Conservation (phyloP, 2,797 vertebrate species). For the Amblyraja radiata region DNA sequence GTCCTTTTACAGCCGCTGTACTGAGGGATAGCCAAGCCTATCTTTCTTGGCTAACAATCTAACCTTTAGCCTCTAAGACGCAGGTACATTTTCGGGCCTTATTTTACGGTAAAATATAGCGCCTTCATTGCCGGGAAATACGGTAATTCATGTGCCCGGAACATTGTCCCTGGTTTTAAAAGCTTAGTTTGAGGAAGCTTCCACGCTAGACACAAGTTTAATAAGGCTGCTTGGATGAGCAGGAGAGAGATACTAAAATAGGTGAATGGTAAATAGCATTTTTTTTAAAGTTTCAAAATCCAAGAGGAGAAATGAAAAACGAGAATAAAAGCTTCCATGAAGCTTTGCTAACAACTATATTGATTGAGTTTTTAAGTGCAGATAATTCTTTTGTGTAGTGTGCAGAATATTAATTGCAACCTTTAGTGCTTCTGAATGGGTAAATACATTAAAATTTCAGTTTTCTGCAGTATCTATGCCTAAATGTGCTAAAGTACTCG, state of each 20-base stretch:
- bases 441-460: not conserved
- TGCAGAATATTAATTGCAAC: not conserved
- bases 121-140: too few relatives aligned
- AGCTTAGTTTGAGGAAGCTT: not conserved
- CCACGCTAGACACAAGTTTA: not conserved
- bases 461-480: not conserved
- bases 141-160: not conserved
- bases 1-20: too few relatives aligned
- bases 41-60: too few relatives aligned
- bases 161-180: not conserved
- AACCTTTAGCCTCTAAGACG: too few relatives aligned
- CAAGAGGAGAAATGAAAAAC: not conserved
- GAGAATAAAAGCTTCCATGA: not conserved
- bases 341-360: not conserved
- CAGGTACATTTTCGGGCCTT: too few relatives aligned
- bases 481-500: not conserved
- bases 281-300: not conserved
- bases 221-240: not conserved
- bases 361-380: constrained; percentile 4
- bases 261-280: not conserved
- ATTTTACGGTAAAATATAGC: too few relatives aligned
- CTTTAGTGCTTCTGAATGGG: not conserved
- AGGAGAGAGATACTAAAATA: not conserved
- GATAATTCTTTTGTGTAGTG: not conserved
- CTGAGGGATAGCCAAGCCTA: too few relatives aligned